Evolutionary conservation across 2,113 vertebrate species (phyloP).

Genomic region (Raphicerus campestris): DNA sequence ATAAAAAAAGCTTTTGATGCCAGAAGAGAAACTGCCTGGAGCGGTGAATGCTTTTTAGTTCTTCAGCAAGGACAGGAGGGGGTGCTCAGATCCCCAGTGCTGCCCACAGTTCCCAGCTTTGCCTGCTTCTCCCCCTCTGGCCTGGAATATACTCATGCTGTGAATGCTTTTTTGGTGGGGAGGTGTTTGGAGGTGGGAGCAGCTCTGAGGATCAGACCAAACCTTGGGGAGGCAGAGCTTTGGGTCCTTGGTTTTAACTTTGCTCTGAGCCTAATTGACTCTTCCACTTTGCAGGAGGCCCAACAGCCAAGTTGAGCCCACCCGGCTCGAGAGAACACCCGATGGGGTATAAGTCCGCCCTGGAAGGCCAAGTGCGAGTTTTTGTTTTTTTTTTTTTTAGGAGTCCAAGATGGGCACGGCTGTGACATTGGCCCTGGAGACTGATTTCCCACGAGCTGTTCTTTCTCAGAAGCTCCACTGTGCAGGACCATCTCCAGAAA

Average conservation of each 20-base stretch:
- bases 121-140: not conserved
- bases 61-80: not conserved
- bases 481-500: conserved; percentile 43
- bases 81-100: not conserved
- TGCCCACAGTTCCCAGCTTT: not conserved
- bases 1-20: not conserved
- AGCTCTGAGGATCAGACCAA: conserved; percentile 25
- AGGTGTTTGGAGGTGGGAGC: not conserved
- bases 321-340: conserved; percentile 1
- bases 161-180: not conserved
- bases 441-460: conserved; percentile 1
- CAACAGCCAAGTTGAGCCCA: not conserved
- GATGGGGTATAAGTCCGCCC: not conserved
- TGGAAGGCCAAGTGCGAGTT: conserved; percentile 62
- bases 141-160: not conserved
- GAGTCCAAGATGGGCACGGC: not conserved
- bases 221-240: not conserved
- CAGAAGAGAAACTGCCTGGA: not conserved
- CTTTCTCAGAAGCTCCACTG: conserved; percentile 53
- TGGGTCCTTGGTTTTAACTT: conserved; percentile 40
- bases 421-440: conserved; percentile 57
- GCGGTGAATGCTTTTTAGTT: not conserved
- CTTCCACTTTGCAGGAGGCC: conserved; percentile 58
- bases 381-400: not conserved
- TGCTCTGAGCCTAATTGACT: conserved; percentile 37